Evolutionary conservation across 2,113 vertebrate species (phyloP).

Genomic region (Sebastes schlegelii): DNA sequence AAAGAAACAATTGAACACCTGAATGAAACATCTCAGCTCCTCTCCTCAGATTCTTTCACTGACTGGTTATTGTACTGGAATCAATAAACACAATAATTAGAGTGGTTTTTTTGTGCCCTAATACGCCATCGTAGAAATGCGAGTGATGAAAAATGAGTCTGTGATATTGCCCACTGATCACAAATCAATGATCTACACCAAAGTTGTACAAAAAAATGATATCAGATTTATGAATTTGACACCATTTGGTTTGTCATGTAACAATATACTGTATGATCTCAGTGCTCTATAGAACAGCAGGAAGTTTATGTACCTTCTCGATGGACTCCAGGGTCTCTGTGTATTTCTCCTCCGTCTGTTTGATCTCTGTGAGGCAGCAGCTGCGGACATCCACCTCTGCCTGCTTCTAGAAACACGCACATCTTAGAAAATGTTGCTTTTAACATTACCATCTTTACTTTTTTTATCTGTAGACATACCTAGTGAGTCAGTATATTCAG

Average conservation of each 20-base stretch:
- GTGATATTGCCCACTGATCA: not conserved
- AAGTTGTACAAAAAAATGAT: not conserved
- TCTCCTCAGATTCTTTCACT: not conserved
- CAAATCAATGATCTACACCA: not conserved
- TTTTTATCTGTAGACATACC: not conserved
- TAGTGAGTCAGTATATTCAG: not conserved
- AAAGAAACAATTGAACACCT: not conserved
- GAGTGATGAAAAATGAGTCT: not conserved
- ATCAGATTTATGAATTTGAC: not conserved
- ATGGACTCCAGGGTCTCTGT: constrained; percentile 95
- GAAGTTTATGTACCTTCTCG: constrained; percentile 86
- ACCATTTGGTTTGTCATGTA: not conserved
- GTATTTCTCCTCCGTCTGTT: constrained; percentile 96
- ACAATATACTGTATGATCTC: not conserved
- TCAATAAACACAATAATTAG: too few species aligned
- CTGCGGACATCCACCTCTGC: constrained; percentile 90
- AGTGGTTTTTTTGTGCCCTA: too few species aligned
- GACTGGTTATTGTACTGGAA: not conserved
- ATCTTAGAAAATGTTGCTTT: constrained; percentile 9
- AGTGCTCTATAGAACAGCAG: not conserved
- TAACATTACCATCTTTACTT: not conserved
- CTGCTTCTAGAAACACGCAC: constrained; percentile 70
- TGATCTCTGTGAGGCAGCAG: constrained; percentile 94
- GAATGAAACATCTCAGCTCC: not conserved
- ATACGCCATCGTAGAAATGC: too few species aligned